Evolutionary conservation across 2,113 vertebrate genomes (phyloP), one percentile per base, ranked within the genome.

Genomic region (Psephotus haematonotus): DNA sequence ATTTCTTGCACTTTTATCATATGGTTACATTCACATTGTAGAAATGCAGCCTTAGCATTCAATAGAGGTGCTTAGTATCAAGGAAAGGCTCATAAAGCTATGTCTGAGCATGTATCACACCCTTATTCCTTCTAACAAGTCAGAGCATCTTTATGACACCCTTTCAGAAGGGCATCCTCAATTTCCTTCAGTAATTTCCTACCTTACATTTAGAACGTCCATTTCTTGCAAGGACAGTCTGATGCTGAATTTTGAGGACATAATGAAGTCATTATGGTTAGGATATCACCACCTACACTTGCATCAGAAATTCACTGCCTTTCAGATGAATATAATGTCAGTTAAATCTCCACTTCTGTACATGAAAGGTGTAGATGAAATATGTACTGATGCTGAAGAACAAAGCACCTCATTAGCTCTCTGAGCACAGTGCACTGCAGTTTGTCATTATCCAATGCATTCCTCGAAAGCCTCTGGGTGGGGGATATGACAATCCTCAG

Each of bases 351-450:
- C 35, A 55, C 31, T 83, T 77, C 91, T 68, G 50, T 18, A 74
- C 41, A 64, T 49, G 33, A 89, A 70, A 62, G 52, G 29, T 76
- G 29, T 23, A 67, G 23, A 44, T 69, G 16, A 70, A 74, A 84
- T 33, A 39, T 4, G 19, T 49, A 75, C 47, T 57, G 39, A 71
- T 47, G 53, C 43, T 50, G 80, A 69, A 80, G 83, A 97, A 93
- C 97, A 97, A 96, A 95, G 91, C 94, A 98, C 87, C 96, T 95
- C 79, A 93, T 94, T 95, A 98, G 97, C 93, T 97, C 95, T 94
- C 94, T 1, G 18, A 93, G 93, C 93, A 94, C 96, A 97, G 71
- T 24, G 27, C 95, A 98, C 91, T 97, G 87, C 96, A 96, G 95
- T 69, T 90, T 74, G 50, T 71, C 53, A 76, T 95, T 92, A 92